These are phyloP conservation scores for Pheosia tremula DNA, from an alignment of 2,888 invertebrate genomes.

Conservation along the genomic window DNA sequence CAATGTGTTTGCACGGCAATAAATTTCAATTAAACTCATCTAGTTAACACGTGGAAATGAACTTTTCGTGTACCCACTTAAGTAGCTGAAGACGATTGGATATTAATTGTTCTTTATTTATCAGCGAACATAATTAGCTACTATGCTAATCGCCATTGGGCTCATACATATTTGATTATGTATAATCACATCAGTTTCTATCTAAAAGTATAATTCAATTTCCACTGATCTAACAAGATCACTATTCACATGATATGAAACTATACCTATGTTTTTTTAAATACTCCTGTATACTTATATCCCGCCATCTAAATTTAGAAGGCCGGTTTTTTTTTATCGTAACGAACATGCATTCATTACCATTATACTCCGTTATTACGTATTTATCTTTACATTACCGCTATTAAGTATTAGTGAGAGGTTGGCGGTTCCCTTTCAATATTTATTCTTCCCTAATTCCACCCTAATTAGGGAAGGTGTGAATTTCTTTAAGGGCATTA, in stretches of 20 bases:
- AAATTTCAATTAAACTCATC: constrained; percentile 35
- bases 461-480: constrained; percentile 81
- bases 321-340: constrained; percentile 21
- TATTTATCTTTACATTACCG: constrained; percentile 65
- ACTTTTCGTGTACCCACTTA: constrained; percentile 26
- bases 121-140: constrained; percentile 32
- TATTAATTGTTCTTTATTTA: constrained; percentile 23
- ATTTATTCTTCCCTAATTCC: constrained; percentile 75
- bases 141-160: constrained; percentile 13
- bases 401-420: constrained; percentile 50
- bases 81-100: constrained; percentile 29
- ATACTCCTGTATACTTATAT: background rate
- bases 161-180: background rate
- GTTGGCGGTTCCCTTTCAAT: constrained; percentile 59
- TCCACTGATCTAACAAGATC: background rate
- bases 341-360: constrained; percentile 52
- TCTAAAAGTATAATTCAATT: background rate
- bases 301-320: background rate
- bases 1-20: constrained; percentile 30
- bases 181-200: background rate
- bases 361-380: constrained; percentile 62
- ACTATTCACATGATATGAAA: background rate
- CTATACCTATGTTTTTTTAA: background rate
- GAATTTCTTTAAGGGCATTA: constrained; percentile 74
- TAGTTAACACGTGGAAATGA: constrained; percentile 23